A percentile compares a stretch with the other conserved stretches of the same genome.
phyloP scores from a whole-genome alignment of 2,888 invertebrate species.

The Mythimna ferrago region DNA sequence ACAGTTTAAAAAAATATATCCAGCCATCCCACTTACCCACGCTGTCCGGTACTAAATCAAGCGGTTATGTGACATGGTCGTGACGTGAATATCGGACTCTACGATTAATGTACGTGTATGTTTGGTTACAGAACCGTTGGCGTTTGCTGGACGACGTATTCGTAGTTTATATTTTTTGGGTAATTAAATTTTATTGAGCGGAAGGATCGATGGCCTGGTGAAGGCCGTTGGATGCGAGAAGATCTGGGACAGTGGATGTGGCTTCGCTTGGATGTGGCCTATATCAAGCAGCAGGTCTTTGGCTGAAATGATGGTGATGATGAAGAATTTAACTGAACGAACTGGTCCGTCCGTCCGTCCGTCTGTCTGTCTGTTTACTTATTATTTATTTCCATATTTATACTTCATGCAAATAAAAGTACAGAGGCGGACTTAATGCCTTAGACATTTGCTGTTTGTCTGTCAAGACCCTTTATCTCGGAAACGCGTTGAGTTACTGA shows the following conservation, averaged over 20 bases:
- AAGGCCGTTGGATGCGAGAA: not conserved
- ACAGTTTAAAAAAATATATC: constrained; percentile 12
- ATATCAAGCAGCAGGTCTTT: not conserved
- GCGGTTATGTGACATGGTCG: constrained; percentile 61
- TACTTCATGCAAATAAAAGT: too few relatives aligned
- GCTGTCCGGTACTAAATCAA: constrained; percentile 66
- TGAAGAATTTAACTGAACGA: too few relatives aligned
- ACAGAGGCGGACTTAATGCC: too few relatives aligned
- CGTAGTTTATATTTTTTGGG: constrained; percentile 1
- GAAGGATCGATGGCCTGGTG: not conserved
- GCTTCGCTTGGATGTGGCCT: too few relatives aligned
- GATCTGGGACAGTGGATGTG: too few relatives aligned
- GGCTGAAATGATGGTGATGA: too few relatives aligned
- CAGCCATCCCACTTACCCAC: constrained; percentile 61
- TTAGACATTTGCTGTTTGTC: too few relatives aligned
- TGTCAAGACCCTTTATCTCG: too few relatives aligned
- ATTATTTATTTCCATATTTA: too few relatives aligned
- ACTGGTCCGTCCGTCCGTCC: too few relatives aligned
- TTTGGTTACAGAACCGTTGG: constrained; percentile 54
- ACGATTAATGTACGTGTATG: constrained; percentile 51
- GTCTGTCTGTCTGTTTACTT: too few relatives aligned
- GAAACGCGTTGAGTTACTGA: too few relatives aligned
- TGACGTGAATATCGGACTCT: constrained; percentile 62
- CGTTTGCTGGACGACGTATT: not conserved
- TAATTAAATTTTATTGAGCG: constrained; percentile 1